phyloP scores from a whole-genome alignment of 1,140 invertebrate genomes.

The Caerostris darwini region DNA sequence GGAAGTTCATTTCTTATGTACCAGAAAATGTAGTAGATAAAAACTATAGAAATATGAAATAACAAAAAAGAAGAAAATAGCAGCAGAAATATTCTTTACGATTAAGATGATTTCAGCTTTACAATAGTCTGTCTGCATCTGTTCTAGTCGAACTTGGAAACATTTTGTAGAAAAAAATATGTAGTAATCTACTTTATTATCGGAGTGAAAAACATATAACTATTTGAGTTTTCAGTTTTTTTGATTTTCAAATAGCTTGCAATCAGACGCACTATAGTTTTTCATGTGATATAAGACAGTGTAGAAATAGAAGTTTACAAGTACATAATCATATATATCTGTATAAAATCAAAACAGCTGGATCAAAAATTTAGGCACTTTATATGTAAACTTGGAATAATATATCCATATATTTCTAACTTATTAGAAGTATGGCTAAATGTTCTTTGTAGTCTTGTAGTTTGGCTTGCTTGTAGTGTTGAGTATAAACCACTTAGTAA shows the following conservation, averaged over 20 bases:
- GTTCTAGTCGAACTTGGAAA: neutral
- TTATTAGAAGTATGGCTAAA: neutral
- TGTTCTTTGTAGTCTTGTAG: constrained; percentile 4
- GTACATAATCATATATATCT: neutral
- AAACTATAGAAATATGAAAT: neutral
- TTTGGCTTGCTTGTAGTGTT: neutral
- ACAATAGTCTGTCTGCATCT: neutral
- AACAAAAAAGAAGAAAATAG: neutral
- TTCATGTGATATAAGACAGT: neutral
- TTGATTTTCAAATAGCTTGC: neutral
- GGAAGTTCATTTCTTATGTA: neutral
- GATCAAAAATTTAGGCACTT: constrained; percentile 13
- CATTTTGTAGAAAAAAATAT: neutral
- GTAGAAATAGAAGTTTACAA: constrained; percentile 18
- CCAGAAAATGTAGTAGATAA: constrained; percentile 4
- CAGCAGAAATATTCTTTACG: neutral
- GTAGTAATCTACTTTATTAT: neutral
- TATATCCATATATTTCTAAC: constrained; percentile 2
- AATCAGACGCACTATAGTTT: neutral
- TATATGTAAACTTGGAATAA: neutral
- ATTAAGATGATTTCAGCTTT: neutral
- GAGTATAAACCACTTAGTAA: neutral
- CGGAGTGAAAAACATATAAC: neutral
- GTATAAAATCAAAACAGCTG: neutral
- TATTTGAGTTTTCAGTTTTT: neutral